phyloP scores from a whole-genome alignment of 2,888 invertebrate species.

The Andrena chrysosceles region DNA sequence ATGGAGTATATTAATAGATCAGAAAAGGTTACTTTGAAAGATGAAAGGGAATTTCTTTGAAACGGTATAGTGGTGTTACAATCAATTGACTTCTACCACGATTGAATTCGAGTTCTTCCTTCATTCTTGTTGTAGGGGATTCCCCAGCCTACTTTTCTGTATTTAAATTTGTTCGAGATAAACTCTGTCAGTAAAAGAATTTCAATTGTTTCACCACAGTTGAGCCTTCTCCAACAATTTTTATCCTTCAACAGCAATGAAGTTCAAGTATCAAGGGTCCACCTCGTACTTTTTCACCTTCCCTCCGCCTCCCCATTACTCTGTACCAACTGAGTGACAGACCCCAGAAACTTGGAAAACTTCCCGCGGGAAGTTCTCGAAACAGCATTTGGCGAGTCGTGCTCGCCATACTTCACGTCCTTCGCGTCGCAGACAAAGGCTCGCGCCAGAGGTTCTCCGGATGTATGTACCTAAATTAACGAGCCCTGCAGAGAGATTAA shows the following conservation, averaged over 20 bases:
- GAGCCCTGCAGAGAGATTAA: conserved; percentile 31
- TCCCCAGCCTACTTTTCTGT: too few relatives aligned
- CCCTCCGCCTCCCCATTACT: too few relatives aligned
- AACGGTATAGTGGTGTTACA: too few relatives aligned
- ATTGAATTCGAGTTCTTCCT: too few relatives aligned
- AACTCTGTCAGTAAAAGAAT: too few relatives aligned
- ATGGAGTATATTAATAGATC: too few relatives aligned
- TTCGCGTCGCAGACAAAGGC: conserved; percentile 4
- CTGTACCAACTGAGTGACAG: not conserved
- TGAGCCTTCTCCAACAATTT: not conserved
- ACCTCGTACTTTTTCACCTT: not conserved
- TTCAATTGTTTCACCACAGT: not conserved
- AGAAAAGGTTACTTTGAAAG: too few relatives aligned
- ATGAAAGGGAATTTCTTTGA: too few relatives aligned
- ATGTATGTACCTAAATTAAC: conserved; percentile 43
- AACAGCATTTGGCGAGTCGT: not conserved
- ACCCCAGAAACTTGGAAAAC: not conserved
- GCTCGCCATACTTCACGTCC: not conserved
- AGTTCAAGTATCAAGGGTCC: not conserved
- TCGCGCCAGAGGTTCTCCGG: not conserved
- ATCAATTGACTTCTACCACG: too few relatives aligned
- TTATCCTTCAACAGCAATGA: not conserved
- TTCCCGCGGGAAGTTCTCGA: not conserved
- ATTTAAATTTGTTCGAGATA: too few relatives aligned
- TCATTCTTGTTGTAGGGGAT: too few relatives aligned